Percentiles rank a stretch among this genome's conserved stretches.
Conservation (phyloP, 2,888 invertebrate species). For the Galerucella pusilla region DNA sequence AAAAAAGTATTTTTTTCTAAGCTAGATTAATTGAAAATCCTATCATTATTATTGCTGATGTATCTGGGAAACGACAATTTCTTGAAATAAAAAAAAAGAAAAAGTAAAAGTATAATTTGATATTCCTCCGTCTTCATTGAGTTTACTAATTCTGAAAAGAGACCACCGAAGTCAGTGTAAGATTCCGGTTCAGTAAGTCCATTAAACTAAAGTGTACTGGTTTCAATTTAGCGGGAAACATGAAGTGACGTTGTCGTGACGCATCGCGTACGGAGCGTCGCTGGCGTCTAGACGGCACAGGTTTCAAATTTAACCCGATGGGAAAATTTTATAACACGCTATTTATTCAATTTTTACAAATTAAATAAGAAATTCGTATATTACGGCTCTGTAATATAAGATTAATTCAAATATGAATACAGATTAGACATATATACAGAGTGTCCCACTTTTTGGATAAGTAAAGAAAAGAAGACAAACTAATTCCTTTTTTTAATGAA, state of each 20-base stretch:
- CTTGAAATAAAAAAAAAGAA: slow-evolving; percentile 16
- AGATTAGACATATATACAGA: too few relatives aligned
- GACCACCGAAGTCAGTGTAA: slow-evolving; percentile 55
- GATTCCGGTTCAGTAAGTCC: slow-evolving; percentile 55
- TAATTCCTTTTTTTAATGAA: too few relatives aligned
- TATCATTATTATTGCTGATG: too few relatives aligned
- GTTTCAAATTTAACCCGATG: background rate
- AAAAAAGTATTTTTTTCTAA: background rate
- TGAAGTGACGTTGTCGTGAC: slow-evolving; percentile 53
- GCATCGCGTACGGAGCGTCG: slow-evolving; percentile 13
- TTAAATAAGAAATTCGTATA: too few relatives aligned
- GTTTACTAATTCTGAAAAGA: slow-evolving; percentile 56
- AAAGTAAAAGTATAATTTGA: slow-evolving; percentile 52
- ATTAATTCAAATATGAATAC: too few relatives aligned
- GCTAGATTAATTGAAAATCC: background rate
- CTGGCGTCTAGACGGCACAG: slow-evolving; percentile 11
- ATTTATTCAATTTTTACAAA: background rate
- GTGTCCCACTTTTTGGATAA: too few relatives aligned
- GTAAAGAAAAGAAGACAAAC: too few relatives aligned
- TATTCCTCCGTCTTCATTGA: slow-evolving; percentile 54
- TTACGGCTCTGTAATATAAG: too few relatives aligned
- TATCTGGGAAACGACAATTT: background rate
- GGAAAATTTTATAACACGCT: background rate
- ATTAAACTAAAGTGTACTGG: slow-evolving; percentile 57
- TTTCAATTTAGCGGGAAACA: slow-evolving; percentile 52